phyloP scores from a whole-genome alignment of 2,113 vertebrate species.

The Centropus unirufus region DNA sequence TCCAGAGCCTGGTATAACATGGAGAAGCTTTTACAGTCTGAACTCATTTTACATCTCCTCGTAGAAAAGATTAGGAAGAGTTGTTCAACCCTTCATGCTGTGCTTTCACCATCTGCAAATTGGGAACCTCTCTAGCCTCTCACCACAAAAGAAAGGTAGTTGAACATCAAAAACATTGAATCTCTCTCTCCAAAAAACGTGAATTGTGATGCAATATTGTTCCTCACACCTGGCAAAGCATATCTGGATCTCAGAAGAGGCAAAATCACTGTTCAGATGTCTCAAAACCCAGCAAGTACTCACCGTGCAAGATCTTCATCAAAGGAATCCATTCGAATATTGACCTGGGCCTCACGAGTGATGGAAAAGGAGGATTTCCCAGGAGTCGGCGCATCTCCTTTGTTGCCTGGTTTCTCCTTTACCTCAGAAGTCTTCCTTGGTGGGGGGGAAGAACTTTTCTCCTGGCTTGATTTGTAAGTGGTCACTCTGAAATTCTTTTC shows the following conservation, averaged over 20 bases:
- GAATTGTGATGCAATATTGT: not conserved
- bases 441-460: constrained; percentile 78
- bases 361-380: constrained; percentile 83
- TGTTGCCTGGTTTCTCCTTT: constrained; percentile 82
- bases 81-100: not conserved
- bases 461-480: constrained; percentile 82
- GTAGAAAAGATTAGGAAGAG: not conserved
- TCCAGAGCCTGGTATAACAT: fast-evolving
- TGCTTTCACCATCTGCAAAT: not conserved
- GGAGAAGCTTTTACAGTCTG: not conserved
- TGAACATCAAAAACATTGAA: not conserved
- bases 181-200: not conserved
- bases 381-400: constrained; percentile 79
- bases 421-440: constrained; percentile 79
- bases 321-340: constrained; percentile 90
- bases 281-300: constrained; percentile 9
- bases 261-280: not conserved
- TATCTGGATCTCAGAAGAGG: not conserved
- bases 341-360: constrained; percentile 88
- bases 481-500: constrained; percentile 85
- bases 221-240: not conserved
- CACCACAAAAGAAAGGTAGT: not conserved
- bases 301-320: constrained; percentile 90
- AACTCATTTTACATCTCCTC: not conserved
- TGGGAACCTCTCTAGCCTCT: not conserved